These are phyloP conservation scores for Dolichotis patagonum DNA, from an alignment of 2,113 vertebrate genomes.

Conservation along the genomic window DNA sequence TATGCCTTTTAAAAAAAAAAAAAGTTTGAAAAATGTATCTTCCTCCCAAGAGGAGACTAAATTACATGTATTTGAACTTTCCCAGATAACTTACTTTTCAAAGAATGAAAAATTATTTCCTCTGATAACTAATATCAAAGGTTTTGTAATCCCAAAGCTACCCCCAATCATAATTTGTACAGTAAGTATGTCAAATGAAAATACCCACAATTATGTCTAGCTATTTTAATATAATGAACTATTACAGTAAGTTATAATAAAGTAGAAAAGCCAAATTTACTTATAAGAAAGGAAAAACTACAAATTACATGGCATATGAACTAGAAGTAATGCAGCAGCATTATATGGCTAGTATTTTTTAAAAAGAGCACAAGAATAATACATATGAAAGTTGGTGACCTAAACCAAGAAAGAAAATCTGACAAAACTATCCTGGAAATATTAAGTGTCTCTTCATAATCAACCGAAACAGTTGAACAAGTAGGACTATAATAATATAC, in stretches of 20 bases:
- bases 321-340: background rate
- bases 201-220: background rate
- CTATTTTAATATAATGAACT: slow-evolving; percentile 44
- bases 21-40: background rate
- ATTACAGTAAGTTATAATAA: background rate
- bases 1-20: background rate
- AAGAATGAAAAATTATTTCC: background rate
- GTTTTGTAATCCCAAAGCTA: slow-evolving; percentile 19
- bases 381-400: background rate
- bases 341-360: slow-evolving; percentile 29
- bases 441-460: slow-evolving; percentile 36
- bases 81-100: slow-evolving; percentile 36
- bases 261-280: background rate
- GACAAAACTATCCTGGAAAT: background rate
- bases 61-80: slow-evolving; percentile 24
- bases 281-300: slow-evolving; percentile 26
- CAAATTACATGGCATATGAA: slow-evolving; percentile 27
- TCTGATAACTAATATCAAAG: slow-evolving; percentile 33
- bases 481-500: background rate
- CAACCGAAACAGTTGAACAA: background rate
- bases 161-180: slow-evolving; percentile 9
- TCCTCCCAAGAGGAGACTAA: background rate
- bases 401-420: background rate
- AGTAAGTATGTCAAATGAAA: slow-evolving; percentile 44
- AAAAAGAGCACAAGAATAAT: background rate